phyloP scores from a whole-genome alignment of 2,113 vertebrate species.

The Taxidea taxus region DNA sequence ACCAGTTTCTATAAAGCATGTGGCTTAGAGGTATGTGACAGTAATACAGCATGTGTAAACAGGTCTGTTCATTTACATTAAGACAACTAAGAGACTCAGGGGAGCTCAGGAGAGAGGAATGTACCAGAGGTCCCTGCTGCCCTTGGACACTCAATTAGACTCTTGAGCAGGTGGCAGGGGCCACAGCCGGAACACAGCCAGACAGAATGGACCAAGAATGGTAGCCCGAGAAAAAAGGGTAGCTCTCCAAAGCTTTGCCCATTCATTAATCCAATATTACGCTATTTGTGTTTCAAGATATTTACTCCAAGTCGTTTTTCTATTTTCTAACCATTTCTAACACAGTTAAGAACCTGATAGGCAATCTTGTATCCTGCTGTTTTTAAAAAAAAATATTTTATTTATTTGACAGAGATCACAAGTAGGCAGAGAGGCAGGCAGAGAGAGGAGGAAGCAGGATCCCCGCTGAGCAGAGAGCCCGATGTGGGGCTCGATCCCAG shows the following conservation, averaged over 20 bases:
- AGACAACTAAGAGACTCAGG: background rate
- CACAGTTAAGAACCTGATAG: background rate
- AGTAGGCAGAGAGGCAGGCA: too few relatives aligned
- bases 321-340: conserved; percentile 3
- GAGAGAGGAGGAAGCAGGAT: too few relatives aligned
- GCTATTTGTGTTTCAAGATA: background rate
- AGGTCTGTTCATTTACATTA: background rate
- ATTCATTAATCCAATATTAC: background rate
- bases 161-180: background rate
- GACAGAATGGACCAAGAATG: background rate
- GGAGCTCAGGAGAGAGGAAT: background rate
- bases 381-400: too few relatives aligned
- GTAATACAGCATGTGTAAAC: background rate
- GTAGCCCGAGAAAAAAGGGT: background rate
- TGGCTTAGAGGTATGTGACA: background rate
- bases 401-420: too few relatives aligned
- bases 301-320: background rate
- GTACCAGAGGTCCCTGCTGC: background rate
- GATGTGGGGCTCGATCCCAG: too few relatives aligned
- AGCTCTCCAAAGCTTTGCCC: background rate
- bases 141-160: background rate
- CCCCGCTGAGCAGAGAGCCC: too few relatives aligned
- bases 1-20: background rate
- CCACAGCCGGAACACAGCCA: accelerated
- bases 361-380: background rate